Evolutionary conservation across 2,888 invertebrate genomes (phyloP).

Genomic region (Leucania comma): DNA sequence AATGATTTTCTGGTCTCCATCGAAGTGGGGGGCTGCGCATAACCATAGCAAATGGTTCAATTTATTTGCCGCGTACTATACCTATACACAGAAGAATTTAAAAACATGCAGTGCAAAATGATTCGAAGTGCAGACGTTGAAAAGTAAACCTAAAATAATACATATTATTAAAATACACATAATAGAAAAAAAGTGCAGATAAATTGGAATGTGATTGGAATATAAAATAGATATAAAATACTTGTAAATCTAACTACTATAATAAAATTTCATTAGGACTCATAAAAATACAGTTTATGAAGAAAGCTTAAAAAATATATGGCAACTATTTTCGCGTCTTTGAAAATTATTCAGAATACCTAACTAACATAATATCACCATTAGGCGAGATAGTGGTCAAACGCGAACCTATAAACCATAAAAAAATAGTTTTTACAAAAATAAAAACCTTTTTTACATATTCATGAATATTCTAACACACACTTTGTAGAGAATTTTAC

Average conservation of each 20-base stretch:
- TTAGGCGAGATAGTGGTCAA: no score
- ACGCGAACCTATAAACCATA: no score
- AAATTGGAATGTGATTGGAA: conserved; percentile 21
- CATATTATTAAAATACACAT: conserved; percentile 3
- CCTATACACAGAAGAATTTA: not conserved
- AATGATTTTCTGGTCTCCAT: no score
- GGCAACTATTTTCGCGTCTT: not conserved
- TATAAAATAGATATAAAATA: not conserved
- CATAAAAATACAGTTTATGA: not conserved
- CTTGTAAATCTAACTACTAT: conserved; percentile 20
- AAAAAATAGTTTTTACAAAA: no score
- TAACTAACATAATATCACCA: not conserved
- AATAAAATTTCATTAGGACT: not conserved
- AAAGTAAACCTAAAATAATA: not conserved
- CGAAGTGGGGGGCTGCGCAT: no score
- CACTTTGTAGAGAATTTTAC: no score
- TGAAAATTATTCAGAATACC: not conserved
- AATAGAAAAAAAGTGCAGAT: not conserved
- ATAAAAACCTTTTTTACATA: no score
- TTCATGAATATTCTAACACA: no score
- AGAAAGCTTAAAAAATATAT: conserved; percentile 49
- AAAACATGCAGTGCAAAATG: conserved; percentile 37
- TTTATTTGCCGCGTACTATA: no score
- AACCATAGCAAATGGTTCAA: no score
- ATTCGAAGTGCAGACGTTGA: not conserved